phyloP scores from a whole-genome alignment of 2,888 invertebrate genomes.

The Alloscopus bannaensis region DNA sequence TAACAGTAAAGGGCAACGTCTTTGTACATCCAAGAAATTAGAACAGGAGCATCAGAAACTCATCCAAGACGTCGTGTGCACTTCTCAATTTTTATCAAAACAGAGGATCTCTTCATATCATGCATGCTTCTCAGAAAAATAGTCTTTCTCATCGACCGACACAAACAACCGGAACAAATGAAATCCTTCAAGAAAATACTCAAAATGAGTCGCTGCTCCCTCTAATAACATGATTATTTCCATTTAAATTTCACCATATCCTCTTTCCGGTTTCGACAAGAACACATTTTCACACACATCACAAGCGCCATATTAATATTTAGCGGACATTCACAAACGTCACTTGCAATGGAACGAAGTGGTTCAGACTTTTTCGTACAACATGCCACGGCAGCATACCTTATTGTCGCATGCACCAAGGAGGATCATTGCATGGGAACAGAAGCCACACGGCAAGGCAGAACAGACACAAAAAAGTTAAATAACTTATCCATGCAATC shows the following conservation, averaged over 20 bases:
- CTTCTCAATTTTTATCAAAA: too few relatives aligned
- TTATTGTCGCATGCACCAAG: constrained; percentile 40
- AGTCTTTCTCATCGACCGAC: too few relatives aligned
- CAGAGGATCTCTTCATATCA: too few relatives aligned
- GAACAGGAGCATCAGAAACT: constrained; percentile 50
- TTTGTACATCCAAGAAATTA: too few relatives aligned
- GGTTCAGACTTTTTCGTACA: too few relatives aligned
- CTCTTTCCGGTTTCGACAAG: not conserved
- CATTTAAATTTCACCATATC: not conserved
- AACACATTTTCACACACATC: not conserved
- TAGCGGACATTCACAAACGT: not conserved
- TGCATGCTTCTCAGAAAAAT: too few relatives aligned
- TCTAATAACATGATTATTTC: not conserved
- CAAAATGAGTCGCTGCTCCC: not conserved
- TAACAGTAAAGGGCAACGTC: too few relatives aligned
- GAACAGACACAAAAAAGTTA: too few relatives aligned
- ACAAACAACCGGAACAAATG: constrained; percentile 56
- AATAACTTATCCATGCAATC: too few relatives aligned
- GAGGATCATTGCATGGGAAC: constrained; percentile 52
- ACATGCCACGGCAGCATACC: too few relatives aligned
- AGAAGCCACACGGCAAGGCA: not conserved
- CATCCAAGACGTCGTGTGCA: too few relatives aligned
- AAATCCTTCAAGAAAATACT: constrained; percentile 34
- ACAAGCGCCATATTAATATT: not conserved
- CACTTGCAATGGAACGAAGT: not conserved